These are phyloP conservation scores for Torymus auratus DNA, from an alignment of 2,888 invertebrate species.

Conservation along the genomic window DNA sequence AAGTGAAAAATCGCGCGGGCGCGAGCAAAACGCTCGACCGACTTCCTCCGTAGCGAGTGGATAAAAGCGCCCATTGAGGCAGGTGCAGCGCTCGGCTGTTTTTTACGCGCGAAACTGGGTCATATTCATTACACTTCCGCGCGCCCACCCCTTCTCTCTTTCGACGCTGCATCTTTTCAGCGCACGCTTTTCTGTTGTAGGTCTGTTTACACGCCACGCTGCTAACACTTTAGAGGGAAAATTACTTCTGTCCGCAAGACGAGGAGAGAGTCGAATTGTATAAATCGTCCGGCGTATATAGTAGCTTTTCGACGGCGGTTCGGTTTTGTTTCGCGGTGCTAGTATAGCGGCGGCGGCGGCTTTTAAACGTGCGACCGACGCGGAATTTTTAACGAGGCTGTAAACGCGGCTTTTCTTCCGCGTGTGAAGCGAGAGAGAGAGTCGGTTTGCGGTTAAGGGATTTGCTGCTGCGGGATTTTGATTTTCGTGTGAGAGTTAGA, in stretches of 20 bases:
- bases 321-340: neutral
- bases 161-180: slow-evolving; percentile 24
- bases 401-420: no score
- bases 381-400: slow-evolving; percentile 28
- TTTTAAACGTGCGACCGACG: slow-evolving; percentile 15
- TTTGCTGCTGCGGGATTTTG: slow-evolving; percentile 1
- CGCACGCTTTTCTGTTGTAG: neutral
- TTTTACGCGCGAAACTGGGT: slow-evolving; percentile 68
- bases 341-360: neutral
- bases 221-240: slow-evolving; percentile 25
- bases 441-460: neutral
- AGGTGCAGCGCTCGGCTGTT: slow-evolving; percentile 34
- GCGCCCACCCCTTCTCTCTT: slow-evolving; percentile 6
- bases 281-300: slow-evolving; percentile 25
- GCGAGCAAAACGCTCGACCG: slow-evolving; percentile 21
- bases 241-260: slow-evolving; percentile 54
- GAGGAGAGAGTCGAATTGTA: slow-evolving; percentile 40
- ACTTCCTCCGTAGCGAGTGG: slow-evolving; percentile 64
- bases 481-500: neutral
- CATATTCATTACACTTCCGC: slow-evolving; percentile 69
- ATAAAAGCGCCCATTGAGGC: slow-evolving; percentile 68
- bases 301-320: neutral
- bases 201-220: slow-evolving; percentile 16
- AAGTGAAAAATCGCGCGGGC: slow-evolving; percentile 6
- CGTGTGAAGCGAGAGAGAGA: no score